Base-by-base conservation (phyloP, 2,797 vertebrate genomes). In the Brotula barbata region DNA sequence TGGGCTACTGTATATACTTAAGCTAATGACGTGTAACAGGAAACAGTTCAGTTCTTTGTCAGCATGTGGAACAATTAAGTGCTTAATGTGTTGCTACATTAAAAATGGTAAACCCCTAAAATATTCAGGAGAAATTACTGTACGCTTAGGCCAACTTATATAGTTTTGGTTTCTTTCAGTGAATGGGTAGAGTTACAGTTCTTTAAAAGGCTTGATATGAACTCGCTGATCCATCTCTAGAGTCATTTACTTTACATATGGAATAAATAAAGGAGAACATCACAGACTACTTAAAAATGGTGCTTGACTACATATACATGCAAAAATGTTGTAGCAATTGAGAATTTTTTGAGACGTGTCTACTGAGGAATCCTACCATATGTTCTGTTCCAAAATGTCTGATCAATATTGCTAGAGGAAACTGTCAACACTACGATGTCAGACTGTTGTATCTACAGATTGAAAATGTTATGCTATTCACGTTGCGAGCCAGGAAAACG, bases 71-170 rank as follows among this genome's bases (percentile, higher is more conserved):
- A 68, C 34, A 58, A 64, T 58, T 64, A 78, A 75, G 61, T 81
- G 80, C 71, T 84, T 39, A 22, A 56, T 50, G 60, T 75, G 73
- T 62, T 77, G 84, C 87, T 88, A 87, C 83, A 73, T 80, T 84
- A 68, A 68, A 66, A 69, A 73, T 43, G 0, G 55, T 53, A 70
- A 77, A 71, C 43, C 57, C 75, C 58, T 15, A 2, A 14, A 15
- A 39, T 15, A n/a, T 39, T 15, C 37, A 39, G 37, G 37, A 39
- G 14, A 11, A 15, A 14, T 15, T 3, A 14, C 34, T 36, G 34
- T 36, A 5, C 10, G 34, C 31, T 33, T 14, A 36, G 34, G 13
- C 3, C 9, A 11, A 11, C 34, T 11, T 11, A 39, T 3, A 39
- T 11, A 2, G 37, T 15, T 39, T 36, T 4, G 25, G 25, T 4